phyloP scores from a whole-genome alignment of 2,797 vertebrate species.

The Halcyon smyrnensis region DNA sequence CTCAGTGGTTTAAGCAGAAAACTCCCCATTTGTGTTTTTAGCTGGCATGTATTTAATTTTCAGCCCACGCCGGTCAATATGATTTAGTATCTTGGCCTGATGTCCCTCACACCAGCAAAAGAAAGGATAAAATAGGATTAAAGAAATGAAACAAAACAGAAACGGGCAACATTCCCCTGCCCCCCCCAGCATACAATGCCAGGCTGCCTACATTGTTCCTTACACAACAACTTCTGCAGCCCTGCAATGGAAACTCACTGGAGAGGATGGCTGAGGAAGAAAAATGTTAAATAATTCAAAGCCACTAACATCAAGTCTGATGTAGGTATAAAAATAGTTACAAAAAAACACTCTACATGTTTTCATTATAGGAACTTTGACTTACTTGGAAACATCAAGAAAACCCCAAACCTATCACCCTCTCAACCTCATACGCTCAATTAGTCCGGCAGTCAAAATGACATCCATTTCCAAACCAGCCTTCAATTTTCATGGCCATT shows the following conservation, averaged over 20 bases:
- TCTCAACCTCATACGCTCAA: background rate
- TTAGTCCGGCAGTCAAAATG: slow-evolving; percentile 42
- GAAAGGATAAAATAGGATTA: slow-evolving; percentile 39
- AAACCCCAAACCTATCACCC: background rate
- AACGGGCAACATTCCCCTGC: background rate
- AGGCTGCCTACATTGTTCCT: slow-evolving; percentile 58
- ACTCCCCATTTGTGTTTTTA: slow-evolving; percentile 16
- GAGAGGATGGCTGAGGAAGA: slow-evolving; percentile 78
- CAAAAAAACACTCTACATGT: slow-evolving; percentile 68
- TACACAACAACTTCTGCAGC: slow-evolving; percentile 29
- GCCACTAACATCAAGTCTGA: slow-evolving; percentile 78
- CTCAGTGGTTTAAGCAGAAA: background rate
- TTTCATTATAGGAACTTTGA: slow-evolving; percentile 73
- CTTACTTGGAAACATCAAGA: slow-evolving; percentile 51
- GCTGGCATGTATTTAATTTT: slow-evolving; percentile 8
- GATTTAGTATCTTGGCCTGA: slow-evolving; percentile 46
- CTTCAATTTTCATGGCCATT: slow-evolving; percentile 57
- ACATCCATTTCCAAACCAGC: slow-evolving; percentile 62
- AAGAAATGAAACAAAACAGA: background rate
- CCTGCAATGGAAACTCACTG: slow-evolving; percentile 55
- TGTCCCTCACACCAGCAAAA: background rate
- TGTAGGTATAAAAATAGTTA: slow-evolving; percentile 82
- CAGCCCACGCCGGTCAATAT: background rate
- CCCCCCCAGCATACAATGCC: background rate
- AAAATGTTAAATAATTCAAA: slow-evolving; percentile 83